Evolutionary conservation across 2,113 vertebrate species (phyloP).

Genomic region (Ardeotis arabs): DNA sequence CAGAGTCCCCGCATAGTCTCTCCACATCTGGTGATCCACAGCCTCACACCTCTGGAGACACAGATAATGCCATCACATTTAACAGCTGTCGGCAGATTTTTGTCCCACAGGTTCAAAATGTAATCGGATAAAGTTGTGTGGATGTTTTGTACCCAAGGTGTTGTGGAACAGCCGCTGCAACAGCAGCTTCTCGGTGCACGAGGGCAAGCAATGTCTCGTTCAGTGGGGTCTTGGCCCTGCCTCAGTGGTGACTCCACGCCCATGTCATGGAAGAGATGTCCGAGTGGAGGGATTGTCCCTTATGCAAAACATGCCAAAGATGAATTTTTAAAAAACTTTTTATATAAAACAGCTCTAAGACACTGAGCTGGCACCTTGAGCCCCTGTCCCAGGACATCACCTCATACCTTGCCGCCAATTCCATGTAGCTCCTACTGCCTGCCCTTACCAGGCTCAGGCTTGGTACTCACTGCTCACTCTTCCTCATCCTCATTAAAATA

Average conservation of each 20-base stretch:
- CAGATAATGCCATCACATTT: slow-evolving; percentile 34
- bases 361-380: not conserved
- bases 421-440: not conserved
- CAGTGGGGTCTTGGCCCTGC: not conserved
- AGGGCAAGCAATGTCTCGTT: not conserved
- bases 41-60: not conserved
- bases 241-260: not conserved
- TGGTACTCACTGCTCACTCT: fast-evolving
- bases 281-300: not conserved
- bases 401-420: not conserved
- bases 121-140: slow-evolving; percentile 29
- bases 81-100: not conserved
- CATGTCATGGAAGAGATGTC: not conserved
- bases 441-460: not conserved
- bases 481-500: not conserved
- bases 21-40: slow-evolving; percentile 18
- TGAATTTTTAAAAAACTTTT: not conserved
- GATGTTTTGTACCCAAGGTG: not conserved
- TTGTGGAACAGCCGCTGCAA: not conserved
- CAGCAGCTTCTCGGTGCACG: not conserved
- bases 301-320: not conserved
- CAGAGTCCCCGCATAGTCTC: not conserved
- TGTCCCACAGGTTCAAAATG: not conserved
- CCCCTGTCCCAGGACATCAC: not conserved
- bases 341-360: not conserved